phyloP scores from a whole-genome alignment of 2,113 vertebrate genomes.

The Odobenus rosmarus region DNA sequence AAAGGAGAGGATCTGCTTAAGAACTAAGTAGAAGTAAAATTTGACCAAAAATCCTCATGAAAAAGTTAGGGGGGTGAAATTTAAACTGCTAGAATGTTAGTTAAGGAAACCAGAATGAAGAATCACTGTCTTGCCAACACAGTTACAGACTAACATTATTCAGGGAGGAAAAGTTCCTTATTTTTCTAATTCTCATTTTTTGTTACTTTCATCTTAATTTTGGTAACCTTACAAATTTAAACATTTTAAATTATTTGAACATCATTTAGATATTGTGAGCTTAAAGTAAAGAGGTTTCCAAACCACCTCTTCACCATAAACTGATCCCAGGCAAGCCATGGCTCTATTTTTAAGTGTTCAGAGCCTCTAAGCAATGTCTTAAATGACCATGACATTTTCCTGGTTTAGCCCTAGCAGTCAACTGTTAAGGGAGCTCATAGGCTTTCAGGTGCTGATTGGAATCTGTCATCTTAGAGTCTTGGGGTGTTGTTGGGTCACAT shows the following conservation, averaged over 20 bases:
- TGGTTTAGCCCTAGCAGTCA: background rate
- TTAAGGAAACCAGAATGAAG: conserved; percentile 39
- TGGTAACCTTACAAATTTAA: conserved; percentile 57
- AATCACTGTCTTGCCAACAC: background rate
- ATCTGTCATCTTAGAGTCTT: background rate
- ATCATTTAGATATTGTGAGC: conserved; percentile 53
- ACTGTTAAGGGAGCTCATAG: background rate
- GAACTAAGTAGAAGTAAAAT: background rate
- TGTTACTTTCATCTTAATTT: conserved; percentile 57
- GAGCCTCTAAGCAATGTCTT: background rate
- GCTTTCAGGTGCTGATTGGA: background rate
- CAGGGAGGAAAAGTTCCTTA: conserved; percentile 19
- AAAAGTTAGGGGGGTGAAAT: conserved; percentile 30
- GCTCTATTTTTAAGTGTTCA: background rate
- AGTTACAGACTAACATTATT: conserved; percentile 22
- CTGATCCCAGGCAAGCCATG: background rate
- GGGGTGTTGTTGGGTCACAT: background rate
- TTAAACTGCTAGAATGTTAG: conserved; percentile 10
- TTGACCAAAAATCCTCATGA: background rate
- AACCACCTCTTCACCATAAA: background rate
- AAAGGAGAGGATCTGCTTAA: background rate
- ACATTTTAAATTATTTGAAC: conserved; percentile 63
- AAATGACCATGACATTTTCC: background rate
- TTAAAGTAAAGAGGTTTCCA: conserved; percentile 61
- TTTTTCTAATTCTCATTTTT: conserved; percentile 35